Conservation (phyloP, 2,113 vertebrate species). For the Ameiurus melas region DNA sequence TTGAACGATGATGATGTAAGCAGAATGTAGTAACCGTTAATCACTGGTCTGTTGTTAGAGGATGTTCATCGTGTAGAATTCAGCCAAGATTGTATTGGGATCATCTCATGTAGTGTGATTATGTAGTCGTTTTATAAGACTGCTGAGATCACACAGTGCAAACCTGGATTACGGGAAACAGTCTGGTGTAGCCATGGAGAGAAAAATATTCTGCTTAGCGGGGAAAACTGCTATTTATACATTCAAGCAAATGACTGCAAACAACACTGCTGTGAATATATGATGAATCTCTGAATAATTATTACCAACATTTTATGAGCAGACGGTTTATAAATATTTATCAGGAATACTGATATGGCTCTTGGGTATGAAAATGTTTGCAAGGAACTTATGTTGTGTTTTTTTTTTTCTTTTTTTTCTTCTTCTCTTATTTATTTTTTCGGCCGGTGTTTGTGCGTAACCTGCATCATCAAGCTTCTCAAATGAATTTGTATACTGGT, state of each 20-base stretch:
- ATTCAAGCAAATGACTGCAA: background rate
- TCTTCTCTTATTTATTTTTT: background rate
- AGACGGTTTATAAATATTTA: background rate
- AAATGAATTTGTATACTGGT: conserved; percentile 18
- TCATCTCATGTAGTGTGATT: background rate
- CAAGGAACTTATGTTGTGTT: background rate
- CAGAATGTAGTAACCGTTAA: background rate
- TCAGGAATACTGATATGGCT: background rate
- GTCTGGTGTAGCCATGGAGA: background rate
- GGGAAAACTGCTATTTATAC: background rate
- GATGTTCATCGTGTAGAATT: background rate
- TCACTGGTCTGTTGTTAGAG: background rate
- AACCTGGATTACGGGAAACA: background rate
- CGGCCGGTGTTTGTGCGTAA: background rate
- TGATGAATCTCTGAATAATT: background rate
- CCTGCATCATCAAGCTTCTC: conserved; percentile 9
- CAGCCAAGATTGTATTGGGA: background rate
- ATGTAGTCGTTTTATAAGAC: background rate
- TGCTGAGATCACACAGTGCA: background rate
- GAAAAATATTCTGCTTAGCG: background rate
- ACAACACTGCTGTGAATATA: background rate
- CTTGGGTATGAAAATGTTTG: background rate
- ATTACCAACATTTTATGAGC: background rate
- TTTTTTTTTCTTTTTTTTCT: background rate
- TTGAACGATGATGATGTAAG: background rate